These are phyloP conservation scores for Gymnobelideus leadbeateri DNA, from an alignment of 2,113 vertebrate species.

Conservation along the genomic window DNA sequence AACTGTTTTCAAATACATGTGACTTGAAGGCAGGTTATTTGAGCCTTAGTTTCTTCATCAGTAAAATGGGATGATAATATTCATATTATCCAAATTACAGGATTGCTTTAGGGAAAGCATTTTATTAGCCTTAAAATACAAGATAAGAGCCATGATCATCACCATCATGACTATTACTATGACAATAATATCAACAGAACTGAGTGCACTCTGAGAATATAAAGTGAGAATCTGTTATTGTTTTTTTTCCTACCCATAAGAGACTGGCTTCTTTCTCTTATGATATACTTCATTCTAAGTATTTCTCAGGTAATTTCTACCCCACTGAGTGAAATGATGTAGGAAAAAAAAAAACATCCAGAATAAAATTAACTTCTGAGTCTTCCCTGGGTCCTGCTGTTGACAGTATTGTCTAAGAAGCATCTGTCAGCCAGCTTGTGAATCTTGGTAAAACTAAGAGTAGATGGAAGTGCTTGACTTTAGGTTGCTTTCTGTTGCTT, in stretches of 20 bases:
- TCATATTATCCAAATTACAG: not conserved
- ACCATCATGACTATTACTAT: not conserved
- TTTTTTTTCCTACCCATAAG: not conserved
- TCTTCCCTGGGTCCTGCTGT: not conserved
- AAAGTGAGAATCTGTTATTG: not conserved
- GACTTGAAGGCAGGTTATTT: not conserved
- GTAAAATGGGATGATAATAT: not conserved
- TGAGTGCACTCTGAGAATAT: not conserved
- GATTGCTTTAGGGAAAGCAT: not conserved
- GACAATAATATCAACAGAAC: not conserved
- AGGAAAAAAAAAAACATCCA: not conserved
- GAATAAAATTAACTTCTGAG: not conserved
- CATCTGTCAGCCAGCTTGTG: not conserved
- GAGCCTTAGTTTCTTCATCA: not conserved
- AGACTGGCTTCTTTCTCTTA: not conserved
- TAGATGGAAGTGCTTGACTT: not conserved
- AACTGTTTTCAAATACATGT: not conserved
- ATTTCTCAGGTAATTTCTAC: not conserved
- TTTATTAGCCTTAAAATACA: not conserved
- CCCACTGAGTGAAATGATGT: not conserved
- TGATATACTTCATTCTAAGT: not conserved
- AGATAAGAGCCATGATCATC: not conserved
- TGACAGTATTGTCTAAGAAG: not conserved
- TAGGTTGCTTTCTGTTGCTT: not conserved
- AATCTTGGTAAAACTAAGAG: not conserved